These are phyloP conservation scores for Amphipyra tragopoginis DNA, from an alignment of 2,888 invertebrate genomes.

Conservation along the genomic window DNA sequence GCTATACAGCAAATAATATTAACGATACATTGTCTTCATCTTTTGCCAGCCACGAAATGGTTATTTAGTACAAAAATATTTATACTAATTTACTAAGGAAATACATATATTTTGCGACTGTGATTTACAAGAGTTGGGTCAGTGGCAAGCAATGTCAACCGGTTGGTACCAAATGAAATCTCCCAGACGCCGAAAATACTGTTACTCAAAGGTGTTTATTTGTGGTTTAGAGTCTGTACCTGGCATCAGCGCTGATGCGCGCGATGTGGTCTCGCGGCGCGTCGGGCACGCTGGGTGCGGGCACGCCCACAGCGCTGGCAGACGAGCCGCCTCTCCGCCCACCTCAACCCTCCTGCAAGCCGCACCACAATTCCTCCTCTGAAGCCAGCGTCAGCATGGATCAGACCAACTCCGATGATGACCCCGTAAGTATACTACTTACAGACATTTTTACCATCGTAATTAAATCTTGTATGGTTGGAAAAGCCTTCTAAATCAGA, in stretches of 20 bases:
- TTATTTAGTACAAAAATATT: too few species aligned
- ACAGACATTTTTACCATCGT: background rate
- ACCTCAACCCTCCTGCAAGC: conserved; percentile 85
- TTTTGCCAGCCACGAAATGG: too few species aligned
- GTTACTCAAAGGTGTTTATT: background rate
- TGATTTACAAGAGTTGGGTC: too few species aligned
- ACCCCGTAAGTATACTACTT: conserved; percentile 81
- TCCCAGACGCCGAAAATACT: too few species aligned
- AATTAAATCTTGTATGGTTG: too few species aligned
- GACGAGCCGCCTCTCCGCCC: conserved; percentile 86
- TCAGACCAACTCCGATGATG: conserved; percentile 94
- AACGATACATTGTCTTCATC: too few species aligned
- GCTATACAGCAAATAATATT: background rate
- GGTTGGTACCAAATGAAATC: too few species aligned
- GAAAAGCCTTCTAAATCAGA: too few species aligned
- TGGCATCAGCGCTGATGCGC: conserved; percentile 97
- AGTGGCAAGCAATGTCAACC: too few species aligned
- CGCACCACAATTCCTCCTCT: conserved; percentile 91
- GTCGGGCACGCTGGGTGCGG: conserved; percentile 61
- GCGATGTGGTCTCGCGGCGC: conserved; percentile 96
- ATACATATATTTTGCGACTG: too few species aligned
- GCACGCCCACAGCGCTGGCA: conserved; percentile 78
- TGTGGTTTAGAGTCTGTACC: conserved; percentile 92
- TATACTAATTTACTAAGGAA: too few species aligned
- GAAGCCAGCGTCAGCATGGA: conserved; percentile 95